phyloP scores from a whole-genome alignment of 2,888 invertebrate species.

The Incurvaria masculella region DNA sequence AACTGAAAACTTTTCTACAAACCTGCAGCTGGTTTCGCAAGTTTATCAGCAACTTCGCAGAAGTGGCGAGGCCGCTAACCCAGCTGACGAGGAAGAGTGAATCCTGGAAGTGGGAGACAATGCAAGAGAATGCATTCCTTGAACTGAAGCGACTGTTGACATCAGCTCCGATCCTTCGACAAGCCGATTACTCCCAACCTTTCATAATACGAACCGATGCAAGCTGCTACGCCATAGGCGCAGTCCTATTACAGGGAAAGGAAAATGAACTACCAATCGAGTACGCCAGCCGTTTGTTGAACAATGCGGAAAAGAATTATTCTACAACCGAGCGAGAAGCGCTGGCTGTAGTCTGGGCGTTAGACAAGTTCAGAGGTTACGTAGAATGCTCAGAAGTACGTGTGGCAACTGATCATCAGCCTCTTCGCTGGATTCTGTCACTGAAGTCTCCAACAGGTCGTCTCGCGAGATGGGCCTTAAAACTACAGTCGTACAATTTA shows the following conservation, averaged over 20 bases:
- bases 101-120: conserved; percentile 12
- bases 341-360: conserved; percentile 17
- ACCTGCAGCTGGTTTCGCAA: conserved; percentile 13
- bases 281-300: background rate
- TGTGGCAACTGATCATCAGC: conserved; percentile 35
- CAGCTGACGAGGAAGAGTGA: conserved; percentile 16
- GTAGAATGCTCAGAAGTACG: conserved; percentile 26
- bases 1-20: conserved; percentile 14
- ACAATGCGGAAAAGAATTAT: background rate
- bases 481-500: conserved; percentile 25
- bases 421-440: conserved; percentile 27
- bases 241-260: conserved; percentile 14
- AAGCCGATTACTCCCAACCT: conserved; percentile 16
- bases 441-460: conserved; percentile 27
- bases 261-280: background rate
- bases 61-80: conserved; percentile 15
- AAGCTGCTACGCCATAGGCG: conserved; percentile 14
- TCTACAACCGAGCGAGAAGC: background rate
- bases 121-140: conserved; percentile 12
- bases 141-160: conserved; percentile 15
- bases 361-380: conserved; percentile 30
- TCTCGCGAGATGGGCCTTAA: conserved; percentile 31
- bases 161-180: conserved; percentile 18
- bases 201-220: conserved; percentile 16
- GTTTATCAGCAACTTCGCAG: conserved; percentile 11